Evolutionary conservation across 1,140 invertebrate species (phyloP).

Genomic region (Pollicipes pollicipes): DNA sequence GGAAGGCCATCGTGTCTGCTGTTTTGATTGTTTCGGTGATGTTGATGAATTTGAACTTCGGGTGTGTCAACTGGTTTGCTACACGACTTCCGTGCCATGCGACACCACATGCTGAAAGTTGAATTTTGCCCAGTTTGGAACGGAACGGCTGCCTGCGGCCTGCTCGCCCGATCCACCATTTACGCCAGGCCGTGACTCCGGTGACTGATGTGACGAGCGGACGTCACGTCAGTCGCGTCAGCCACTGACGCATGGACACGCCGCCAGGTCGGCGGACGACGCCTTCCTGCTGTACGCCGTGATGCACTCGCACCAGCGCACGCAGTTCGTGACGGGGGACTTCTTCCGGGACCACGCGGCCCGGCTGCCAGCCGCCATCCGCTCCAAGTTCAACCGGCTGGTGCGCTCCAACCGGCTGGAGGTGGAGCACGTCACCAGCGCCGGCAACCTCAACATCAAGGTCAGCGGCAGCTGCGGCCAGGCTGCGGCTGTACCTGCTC

Average conservation of each 20-base stretch:
- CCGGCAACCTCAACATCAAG: neutral
- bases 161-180: too few species aligned
- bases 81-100: too few species aligned
- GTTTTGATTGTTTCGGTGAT: too few species aligned
- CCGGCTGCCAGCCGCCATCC: neutral
- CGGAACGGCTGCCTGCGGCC: too few species aligned
- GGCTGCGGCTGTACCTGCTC: too few species aligned
- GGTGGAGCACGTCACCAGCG: neutral
- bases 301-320: neutral
- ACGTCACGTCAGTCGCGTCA: neutral
- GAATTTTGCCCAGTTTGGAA: too few species aligned
- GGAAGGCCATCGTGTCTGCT: too few species aligned
- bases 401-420: neutral
- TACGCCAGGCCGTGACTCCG: too few species aligned
- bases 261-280: neutral
- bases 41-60: too few species aligned
- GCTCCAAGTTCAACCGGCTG: constrained; percentile 1
- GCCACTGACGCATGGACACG: too few species aligned
- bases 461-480: neutral
- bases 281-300: neutral
- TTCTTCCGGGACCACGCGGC: neutral
- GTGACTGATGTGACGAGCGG: neutral
- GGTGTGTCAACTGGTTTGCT: too few species aligned
- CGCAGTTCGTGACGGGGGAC: neutral
- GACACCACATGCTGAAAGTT: too few species aligned